Conservation (phyloP, 2,797 vertebrate species). For the Pseudotriccus pelzelni region DNA sequence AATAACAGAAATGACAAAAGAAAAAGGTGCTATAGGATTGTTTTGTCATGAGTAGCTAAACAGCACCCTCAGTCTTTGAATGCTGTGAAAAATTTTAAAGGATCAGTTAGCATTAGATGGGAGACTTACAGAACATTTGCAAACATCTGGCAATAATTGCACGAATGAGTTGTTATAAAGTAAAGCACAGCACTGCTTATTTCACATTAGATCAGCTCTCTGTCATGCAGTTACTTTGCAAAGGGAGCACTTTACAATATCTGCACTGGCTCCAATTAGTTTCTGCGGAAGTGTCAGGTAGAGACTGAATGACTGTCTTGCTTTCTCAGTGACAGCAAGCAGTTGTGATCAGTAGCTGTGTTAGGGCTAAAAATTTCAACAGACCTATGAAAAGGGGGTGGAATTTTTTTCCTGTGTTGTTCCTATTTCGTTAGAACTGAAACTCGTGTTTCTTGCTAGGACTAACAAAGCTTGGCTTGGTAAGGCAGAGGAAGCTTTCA, state of each 20-base stretch:
- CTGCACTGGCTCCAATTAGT: background rate
- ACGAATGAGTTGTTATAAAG: background rate
- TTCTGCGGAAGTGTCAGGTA: background rate
- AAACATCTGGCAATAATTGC: slow-evolving; percentile 28
- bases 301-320: background rate
- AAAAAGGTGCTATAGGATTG: background rate
- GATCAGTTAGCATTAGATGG: background rate
- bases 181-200: background rate
- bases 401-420: background rate
- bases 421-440: background rate
- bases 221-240: background rate
- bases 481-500: background rate
- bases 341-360: background rate
- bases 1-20: background rate
- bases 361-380: background rate
- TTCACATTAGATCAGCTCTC: background rate
- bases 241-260: background rate
- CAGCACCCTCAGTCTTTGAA: background rate
- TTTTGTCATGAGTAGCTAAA: background rate
- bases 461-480: background rate
- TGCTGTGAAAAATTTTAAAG: background rate
- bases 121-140: background rate
- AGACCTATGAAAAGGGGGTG: background rate
- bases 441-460: background rate
- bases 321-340: background rate